Conservation (phyloP, 2,797 vertebrate genomes). For the Clarias laeviceps region DNA sequence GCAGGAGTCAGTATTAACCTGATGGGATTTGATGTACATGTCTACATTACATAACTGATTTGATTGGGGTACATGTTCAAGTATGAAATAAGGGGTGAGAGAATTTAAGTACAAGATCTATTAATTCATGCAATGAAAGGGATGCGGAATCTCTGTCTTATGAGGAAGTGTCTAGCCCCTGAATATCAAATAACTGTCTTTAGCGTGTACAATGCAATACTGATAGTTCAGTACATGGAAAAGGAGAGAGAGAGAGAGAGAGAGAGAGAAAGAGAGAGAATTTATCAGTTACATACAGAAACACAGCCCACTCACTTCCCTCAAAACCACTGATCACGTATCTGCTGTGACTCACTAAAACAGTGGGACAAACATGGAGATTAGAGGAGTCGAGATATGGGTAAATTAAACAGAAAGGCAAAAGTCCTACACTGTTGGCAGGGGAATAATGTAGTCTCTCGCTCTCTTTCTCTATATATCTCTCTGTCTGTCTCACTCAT, state of each 20-base stretch:
- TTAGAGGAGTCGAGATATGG: background rate
- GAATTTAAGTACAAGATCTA: background rate
- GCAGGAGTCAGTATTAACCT: background rate
- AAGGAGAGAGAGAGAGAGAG: slow-evolving; percentile 1
- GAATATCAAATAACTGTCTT: background rate
- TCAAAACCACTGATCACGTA: slow-evolving; percentile 25
- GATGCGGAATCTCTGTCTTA: background rate
- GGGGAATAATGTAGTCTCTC: background rate
- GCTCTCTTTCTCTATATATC: background rate
- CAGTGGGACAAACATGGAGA: slow-evolving; percentile 6
- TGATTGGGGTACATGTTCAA: background rate
- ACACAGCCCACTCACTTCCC: slow-evolving; percentile 19
- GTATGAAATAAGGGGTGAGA: background rate
- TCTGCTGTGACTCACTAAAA: slow-evolving; percentile 3
- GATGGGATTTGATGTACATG: background rate
- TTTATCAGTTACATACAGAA: slow-evolving; percentile 4
- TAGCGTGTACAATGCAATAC: slow-evolving; percentile 1
- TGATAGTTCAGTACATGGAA: background rate
- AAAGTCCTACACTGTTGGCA: slow-evolving; percentile 9
- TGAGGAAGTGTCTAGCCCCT: background rate
- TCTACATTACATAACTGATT: background rate
- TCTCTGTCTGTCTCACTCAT: background rate
- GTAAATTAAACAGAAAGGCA: slow-evolving; percentile 23
- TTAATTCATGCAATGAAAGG: background rate
- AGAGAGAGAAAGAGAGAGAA: background rate